Evolutionary conservation across 2,797 vertebrate genomes (phyloP).

Genomic region (Schizopygopsis malacanthus): DNA sequence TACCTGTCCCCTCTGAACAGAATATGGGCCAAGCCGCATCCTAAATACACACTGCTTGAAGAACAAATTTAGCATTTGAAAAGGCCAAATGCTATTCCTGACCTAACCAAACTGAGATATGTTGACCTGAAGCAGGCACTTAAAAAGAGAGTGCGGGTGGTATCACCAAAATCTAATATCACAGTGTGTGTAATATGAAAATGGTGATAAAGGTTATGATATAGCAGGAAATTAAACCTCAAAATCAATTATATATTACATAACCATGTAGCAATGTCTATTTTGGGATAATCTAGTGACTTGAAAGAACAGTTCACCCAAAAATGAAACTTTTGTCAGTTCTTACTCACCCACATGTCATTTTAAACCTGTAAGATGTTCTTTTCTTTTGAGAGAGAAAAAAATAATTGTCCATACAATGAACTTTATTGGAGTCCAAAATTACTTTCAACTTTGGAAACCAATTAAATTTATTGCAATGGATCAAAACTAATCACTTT

Average conservation of each 20-base stretch:
- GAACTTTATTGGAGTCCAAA: not conserved
- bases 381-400: not conserved
- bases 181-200: not conserved
- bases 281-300: not conserved
- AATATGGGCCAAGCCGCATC: conserved; percentile 34
- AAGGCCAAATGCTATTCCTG: conserved; percentile 18
- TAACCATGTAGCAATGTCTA: not conserved
- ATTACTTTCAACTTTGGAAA: not conserved
- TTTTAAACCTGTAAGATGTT: not conserved
- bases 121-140: not conserved
- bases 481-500: not conserved
- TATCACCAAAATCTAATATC: not conserved
- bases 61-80: conserved; percentile 6
- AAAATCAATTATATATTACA: not conserved
- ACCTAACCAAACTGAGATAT: not conserved
- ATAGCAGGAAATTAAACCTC: not conserved
- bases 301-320: not conserved
- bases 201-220: not conserved
- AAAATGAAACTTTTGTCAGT: not conserved
- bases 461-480: not conserved
- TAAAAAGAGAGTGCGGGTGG: not conserved
- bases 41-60: conserved; percentile 30
- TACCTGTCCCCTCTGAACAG: conserved; percentile 20
- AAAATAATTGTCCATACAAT: not conserved
- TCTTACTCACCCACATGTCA: too few species aligned